phyloP scores from a whole-genome alignment of 2,888 invertebrate genomes.

The Epinotia demarniana region DNA sequence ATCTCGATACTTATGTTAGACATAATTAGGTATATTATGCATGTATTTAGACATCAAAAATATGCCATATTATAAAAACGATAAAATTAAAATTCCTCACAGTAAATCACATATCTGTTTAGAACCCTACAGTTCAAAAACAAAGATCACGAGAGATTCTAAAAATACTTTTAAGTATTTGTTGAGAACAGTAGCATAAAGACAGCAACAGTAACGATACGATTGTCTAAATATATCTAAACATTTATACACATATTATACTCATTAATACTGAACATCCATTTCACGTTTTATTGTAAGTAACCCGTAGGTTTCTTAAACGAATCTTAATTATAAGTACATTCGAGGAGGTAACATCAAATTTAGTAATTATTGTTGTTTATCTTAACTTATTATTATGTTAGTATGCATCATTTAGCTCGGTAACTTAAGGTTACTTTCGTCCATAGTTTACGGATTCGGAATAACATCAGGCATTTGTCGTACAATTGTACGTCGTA shows the following conservation, averaged over 20 bases:
- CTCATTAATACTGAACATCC: constrained; percentile 48
- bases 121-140: not conserved
- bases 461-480: not conserved
- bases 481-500: too few species aligned
- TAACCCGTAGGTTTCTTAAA: not conserved
- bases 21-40: constrained; percentile 8
- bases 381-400: not conserved
- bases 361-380: not conserved
- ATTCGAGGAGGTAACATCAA: not conserved
- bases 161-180: constrained; percentile 12
- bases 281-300: constrained; percentile 18
- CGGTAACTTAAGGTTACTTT: not conserved
- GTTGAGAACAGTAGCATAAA: constrained; percentile 28
- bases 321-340: not conserved
- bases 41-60: constrained; percentile 5
- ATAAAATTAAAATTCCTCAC: constrained; percentile 9
- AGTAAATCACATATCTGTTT: constrained; percentile 12
- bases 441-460: not conserved
- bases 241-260: constrained; percentile 53
- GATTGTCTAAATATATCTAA: constrained; percentile 51
- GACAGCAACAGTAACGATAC: constrained; percentile 48
- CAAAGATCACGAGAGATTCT: constrained; percentile 9
- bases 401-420: not conserved
- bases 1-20: not conserved
- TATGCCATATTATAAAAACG: constrained; percentile 12